phyloP scores from a whole-genome alignment of 2,888 invertebrate species.

The Microctonus aethiopoides region DNA sequence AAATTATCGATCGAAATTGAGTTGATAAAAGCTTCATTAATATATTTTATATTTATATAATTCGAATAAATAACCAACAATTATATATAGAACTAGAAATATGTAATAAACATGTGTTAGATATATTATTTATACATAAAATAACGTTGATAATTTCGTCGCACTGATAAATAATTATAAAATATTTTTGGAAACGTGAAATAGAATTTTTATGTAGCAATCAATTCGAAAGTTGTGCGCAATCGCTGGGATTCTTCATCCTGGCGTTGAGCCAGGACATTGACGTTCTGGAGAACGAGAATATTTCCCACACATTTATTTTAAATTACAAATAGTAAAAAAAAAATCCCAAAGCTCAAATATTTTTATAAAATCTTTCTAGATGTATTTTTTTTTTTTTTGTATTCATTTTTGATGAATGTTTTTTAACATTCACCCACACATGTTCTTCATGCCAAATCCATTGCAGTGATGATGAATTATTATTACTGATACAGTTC shows the following conservation, averaged over 20 bases:
- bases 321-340: background rate
- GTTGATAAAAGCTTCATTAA: background rate
- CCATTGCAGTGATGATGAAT: background rate
- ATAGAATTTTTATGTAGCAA: background rate
- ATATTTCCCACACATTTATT: background rate
- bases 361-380: too few species aligned
- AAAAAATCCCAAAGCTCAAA: too few species aligned
- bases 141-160: background rate
- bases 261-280: constrained; percentile 24
- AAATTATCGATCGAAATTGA: background rate
- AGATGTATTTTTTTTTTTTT: too few species aligned
- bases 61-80: too few species aligned
- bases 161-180: background rate
- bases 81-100: too few species aligned
- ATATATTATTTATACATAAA: background rate
- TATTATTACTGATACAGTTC: background rate
- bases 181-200: too few species aligned
- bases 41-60: too few species aligned
- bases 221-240: constrained; percentile 25
- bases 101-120: background rate
- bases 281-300: constrained; percentile 20
- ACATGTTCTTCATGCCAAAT: background rate
- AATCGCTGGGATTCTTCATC: constrained; percentile 7
- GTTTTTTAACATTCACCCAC: too few species aligned
- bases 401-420: too few species aligned